Evolutionary conservation across 2,113 vertebrate species (phyloP).

Genomic region (Thinocorus orbignyianus): DNA sequence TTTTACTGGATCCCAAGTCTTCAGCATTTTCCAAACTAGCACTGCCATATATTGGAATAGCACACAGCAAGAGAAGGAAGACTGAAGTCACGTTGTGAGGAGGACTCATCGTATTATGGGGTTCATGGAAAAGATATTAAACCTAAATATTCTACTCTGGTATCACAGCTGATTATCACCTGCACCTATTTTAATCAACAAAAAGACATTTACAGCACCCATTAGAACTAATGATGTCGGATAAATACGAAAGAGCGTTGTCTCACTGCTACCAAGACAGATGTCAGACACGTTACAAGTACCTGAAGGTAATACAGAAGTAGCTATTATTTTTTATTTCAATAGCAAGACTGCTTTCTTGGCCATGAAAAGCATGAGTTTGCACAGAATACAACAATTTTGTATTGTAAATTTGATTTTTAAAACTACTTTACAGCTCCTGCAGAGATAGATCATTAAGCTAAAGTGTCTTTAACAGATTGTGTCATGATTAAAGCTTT

Average conservation of each 20-base stretch:
- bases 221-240: background rate
- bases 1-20: background rate
- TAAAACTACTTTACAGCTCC: background rate
- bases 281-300: background rate
- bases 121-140: background rate
- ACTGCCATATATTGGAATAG: background rate
- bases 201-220: background rate
- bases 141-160: background rate
- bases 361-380: background rate
- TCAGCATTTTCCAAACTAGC: background rate
- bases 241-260: background rate
- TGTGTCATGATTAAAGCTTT: background rate
- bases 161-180: background rate
- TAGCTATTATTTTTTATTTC: background rate
- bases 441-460: background rate
- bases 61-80: background rate
- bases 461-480: background rate
- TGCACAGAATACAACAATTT: background rate
- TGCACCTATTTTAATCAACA: background rate
- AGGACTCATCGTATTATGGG: background rate
- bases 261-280: background rate
- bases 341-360: background rate
- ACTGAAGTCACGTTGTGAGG: background rate
- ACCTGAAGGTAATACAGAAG: background rate
- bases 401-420: constrained; percentile 3